A percentile compares a stretch with the other conserved stretches of the same genome.
phyloP scores from a whole-genome alignment of 2,113 vertebrate species.

The Rhabdomys dilectus region DNA sequence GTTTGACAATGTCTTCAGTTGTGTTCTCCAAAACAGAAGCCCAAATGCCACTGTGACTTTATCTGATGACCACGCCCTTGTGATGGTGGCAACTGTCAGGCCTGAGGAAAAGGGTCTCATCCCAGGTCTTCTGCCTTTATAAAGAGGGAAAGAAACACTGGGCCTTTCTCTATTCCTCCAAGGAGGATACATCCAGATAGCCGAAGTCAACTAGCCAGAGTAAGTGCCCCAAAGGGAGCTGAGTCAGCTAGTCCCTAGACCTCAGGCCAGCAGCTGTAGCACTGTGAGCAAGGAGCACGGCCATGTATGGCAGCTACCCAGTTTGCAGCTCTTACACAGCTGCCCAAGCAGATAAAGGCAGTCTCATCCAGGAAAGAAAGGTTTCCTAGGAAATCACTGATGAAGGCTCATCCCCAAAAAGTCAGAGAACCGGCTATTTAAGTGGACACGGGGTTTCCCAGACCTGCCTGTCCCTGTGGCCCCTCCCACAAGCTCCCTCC shows the following conservation, averaged over 20 bases:
- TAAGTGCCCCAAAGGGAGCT: neutral
- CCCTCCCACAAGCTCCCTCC: neutral
- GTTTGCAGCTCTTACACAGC: accelerated
- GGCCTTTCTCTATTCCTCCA: neutral
- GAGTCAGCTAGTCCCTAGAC: accelerated
- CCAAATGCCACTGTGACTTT: neutral
- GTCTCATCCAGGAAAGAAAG: neutral
- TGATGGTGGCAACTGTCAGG: neutral
- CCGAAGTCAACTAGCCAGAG: accelerated
- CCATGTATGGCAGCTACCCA: accelerated
- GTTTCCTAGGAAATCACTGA: neutral
- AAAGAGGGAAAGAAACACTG: neutral
- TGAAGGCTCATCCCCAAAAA: neutral
- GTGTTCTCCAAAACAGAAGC: neutral
- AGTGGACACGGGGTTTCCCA: accelerated
- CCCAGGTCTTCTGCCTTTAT: neutral
- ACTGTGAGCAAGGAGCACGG: too few relatives aligned
- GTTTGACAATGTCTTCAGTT: neutral
- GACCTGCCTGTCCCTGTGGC: neutral
- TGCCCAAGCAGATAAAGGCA: accelerated
- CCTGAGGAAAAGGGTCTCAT: neutral
- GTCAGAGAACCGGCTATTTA: accelerated
- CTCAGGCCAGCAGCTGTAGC: neutral
- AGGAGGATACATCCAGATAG: neutral
- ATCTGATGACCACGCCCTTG: neutral